A percentile compares a stretch with the other conserved stretches of the same genome.
phyloP scores from a whole-genome alignment of 2,888 invertebrate genomes.

The Meghimatium bilineatum region DNA sequence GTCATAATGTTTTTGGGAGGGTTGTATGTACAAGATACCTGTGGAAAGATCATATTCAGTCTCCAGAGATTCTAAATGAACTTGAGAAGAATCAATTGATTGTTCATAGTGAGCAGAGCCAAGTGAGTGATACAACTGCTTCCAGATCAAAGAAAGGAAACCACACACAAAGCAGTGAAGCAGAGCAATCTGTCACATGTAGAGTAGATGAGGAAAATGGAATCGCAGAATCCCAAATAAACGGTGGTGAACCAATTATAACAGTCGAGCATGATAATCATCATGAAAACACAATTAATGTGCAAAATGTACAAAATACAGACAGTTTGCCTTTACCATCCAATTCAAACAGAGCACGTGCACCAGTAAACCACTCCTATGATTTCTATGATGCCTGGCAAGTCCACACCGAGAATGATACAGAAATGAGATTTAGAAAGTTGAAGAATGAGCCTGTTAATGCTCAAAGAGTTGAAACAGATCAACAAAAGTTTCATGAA shows the following conservation, averaged over 20 bases:
- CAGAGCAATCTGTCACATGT: neutral
- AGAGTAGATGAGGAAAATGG: neutral
- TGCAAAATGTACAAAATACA: neutral
- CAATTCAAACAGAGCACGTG: neutral
- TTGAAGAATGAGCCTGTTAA: neutral
- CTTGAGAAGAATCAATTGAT: neutral
- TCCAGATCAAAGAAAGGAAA: neutral
- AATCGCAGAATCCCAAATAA: neutral
- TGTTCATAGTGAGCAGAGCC: neutral
- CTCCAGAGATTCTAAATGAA: neutral
- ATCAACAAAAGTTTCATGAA: neutral
- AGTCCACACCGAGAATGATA: neutral
- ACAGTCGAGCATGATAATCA: too few species aligned
- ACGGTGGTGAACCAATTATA: neutral
- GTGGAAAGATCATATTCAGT: conserved; percentile 46
- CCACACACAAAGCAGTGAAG: neutral
- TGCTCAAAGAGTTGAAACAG: neutral
- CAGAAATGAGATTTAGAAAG: conserved; percentile 25
- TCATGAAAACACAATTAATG: neutral
- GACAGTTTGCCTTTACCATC: neutral
- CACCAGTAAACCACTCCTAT: neutral
- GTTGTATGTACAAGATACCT: conserved; percentile 50
- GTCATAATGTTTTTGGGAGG: conserved; percentile 56
- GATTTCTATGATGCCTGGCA: neutral
- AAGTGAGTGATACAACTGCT: neutral